Conservation (phyloP, 1,140 invertebrate species). For the Pseudachorutes palmiensis region DNA sequence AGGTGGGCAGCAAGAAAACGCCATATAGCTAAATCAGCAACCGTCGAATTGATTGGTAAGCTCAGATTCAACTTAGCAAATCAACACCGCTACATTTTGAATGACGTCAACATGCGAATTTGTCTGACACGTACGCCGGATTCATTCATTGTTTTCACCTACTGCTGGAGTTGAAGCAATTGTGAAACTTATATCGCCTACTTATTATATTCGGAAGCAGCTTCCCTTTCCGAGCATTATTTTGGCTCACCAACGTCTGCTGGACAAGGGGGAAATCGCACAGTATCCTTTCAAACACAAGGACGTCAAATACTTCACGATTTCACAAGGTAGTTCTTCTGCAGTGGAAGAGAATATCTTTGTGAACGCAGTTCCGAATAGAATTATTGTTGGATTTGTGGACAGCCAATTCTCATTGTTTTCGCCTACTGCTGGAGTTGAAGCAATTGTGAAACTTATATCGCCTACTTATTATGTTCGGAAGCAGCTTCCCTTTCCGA, state of each 20-base stretch:
- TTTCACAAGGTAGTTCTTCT: constrained; percentile 18
- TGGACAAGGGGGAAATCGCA: constrained; percentile 21
- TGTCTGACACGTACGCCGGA: constrained; percentile 17
- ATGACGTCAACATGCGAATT: constrained; percentile 20
- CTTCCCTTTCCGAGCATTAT: constrained; percentile 20
- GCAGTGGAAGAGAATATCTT: constrained; percentile 27
- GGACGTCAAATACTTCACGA: constrained; percentile 23
- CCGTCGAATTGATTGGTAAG: constrained; percentile 21
- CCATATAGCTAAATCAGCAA: constrained; percentile 2
- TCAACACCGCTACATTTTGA: constrained; percentile 25
- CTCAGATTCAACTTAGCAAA: constrained; percentile 19
- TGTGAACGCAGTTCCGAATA: constrained; percentile 41
- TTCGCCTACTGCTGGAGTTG: no score
- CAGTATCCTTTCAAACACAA: constrained; percentile 17
- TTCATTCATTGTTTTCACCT: constrained; percentile 9
- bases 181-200: constrained; percentile 17
- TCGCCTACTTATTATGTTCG: constrained; percentile 17
- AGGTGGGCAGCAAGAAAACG: constrained; percentile 14
- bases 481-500: constrained; percentile 22
- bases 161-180: not conserved
- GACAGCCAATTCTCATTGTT: no score
- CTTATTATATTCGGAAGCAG: constrained; percentile 23
- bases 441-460: no score
- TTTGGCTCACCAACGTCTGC: constrained; percentile 16
- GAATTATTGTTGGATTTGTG: constrained; percentile 43